Evolutionary conservation across 2,797 vertebrate species (phyloP), one percentile per base, ranked within the genome.

Genomic region (Parotocinclus haroldoi): DNA sequence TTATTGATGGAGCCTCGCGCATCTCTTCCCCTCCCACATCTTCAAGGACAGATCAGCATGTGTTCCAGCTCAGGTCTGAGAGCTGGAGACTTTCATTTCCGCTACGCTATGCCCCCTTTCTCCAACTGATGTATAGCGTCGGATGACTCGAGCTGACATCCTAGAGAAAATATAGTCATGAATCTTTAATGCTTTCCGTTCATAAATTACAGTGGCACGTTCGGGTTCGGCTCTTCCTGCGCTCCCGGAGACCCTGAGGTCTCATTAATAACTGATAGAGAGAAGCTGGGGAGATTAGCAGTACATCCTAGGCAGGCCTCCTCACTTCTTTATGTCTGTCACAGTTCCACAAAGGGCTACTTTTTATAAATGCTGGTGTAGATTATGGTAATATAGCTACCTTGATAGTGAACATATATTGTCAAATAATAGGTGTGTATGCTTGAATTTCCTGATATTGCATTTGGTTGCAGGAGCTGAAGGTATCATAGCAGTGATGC

Each of bases 101-200:
- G 18, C 59, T 64, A 10, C 9, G 10, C 55, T 27, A 46, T 19
- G 10, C 58, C 51, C 59, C 62, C 61, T n/a, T 71, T 38, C 67
- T 52, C 63, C 44, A 71, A 51, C 72, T 84, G 85, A 87, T 84
- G 72, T 84, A 86, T 81, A 38, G 69, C 48, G 58, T 57, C 74
- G 79, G 63, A 68, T 72, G 45, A 69, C 79, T 77, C 64, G 64
- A 10, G 58, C 72, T 75, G 82, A 83, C 78, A 81, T 67, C 55
- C 58, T 66, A 76, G 71, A 78, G 74, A 81, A 72, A 78, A 76
- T 69, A 78, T 72, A 75, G 59, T 76, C 69, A 81, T 87, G 82
- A 86, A 86, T 85, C 79, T 84, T 87, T 85, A 84, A 85, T 81
- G 81, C 66, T 78, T 81, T 71, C 79, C 79, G 78, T 82, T 84